These are phyloP conservation scores for Nephrotoma appendiculata DNA, from an alignment of 2,888 invertebrate species.

Conservation along the genomic window DNA sequence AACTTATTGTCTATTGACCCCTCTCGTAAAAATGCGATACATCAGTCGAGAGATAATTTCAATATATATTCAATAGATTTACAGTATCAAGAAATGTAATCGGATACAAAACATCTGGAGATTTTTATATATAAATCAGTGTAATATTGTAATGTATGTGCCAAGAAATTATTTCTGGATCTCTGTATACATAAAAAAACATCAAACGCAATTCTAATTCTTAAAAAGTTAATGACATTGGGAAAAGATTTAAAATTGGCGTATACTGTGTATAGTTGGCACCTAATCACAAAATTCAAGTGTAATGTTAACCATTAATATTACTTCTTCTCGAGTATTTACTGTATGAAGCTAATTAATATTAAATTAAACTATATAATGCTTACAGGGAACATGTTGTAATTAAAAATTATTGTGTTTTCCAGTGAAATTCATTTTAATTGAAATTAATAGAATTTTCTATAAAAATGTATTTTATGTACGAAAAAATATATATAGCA, in stretches of 20 bases:
- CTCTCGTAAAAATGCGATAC: background rate
- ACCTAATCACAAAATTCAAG: background rate
- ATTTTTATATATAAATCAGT: background rate
- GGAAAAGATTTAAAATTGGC: background rate
- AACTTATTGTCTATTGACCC: background rate
- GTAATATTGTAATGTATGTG: background rate
- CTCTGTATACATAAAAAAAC: background rate
- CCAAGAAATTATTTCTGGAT: background rate
- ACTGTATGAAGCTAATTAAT: background rate
- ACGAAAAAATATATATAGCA: background rate
- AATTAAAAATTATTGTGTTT: background rate
- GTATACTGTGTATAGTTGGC: background rate
- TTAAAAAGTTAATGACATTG: background rate
- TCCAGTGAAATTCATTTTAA: background rate
- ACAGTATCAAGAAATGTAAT: background rate
- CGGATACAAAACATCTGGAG: background rate
- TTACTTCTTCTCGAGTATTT: background rate
- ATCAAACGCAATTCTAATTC: background rate
- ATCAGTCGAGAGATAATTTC: background rate
- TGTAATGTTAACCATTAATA: no score
- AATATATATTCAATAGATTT: background rate
- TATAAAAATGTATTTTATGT: background rate
- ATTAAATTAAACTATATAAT: background rate
- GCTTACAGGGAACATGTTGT: background rate
- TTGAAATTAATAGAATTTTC: background rate